phyloP scores from a whole-genome alignment of 2,113 vertebrate species.

The Nyctibius bracteatus region DNA sequence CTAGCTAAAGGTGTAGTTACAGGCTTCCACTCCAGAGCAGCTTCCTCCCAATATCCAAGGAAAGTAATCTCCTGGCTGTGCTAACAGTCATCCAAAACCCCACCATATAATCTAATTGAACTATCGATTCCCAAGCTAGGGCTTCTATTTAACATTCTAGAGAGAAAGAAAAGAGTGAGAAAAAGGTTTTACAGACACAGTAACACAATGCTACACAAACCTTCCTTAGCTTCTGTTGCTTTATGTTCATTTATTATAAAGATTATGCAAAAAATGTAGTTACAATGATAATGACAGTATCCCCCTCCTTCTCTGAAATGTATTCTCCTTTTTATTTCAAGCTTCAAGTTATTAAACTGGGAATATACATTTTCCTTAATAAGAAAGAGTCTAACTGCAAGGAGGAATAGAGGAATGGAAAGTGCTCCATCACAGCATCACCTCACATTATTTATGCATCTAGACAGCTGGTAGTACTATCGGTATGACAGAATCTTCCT shows the following conservation, averaged over 20 bases:
- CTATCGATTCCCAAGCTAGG: constrained; percentile 72
- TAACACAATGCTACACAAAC: background rate
- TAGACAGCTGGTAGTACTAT: background rate
- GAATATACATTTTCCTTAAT: background rate
- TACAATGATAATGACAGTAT: constrained; percentile 31
- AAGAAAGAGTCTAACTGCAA: background rate
- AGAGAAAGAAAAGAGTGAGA: constrained; percentile 49
- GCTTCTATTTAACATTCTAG: constrained; percentile 74
- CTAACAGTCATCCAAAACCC: constrained; percentile 62
- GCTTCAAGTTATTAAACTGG: background rate
- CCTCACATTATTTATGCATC: background rate
- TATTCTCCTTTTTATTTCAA: constrained; percentile 53
- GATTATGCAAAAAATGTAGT: constrained; percentile 42
- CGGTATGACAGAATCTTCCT: background rate
- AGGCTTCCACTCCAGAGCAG: constrained; percentile 7
- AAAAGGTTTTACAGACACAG: constrained; percentile 14
- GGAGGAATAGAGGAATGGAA: background rate
- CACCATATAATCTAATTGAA: constrained; percentile 75
- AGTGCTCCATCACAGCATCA: background rate
- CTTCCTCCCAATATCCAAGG: constrained; percentile 23
- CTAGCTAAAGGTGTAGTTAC: background rate
- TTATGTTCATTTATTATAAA: constrained; percentile 57
- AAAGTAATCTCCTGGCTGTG: constrained; percentile 68
- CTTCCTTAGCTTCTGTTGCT: constrained; percentile 45
- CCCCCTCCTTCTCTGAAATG: constrained; percentile 42